Conservation (phyloP, 2,888 invertebrate species). For the Ormyrus pomaceus region DNA sequence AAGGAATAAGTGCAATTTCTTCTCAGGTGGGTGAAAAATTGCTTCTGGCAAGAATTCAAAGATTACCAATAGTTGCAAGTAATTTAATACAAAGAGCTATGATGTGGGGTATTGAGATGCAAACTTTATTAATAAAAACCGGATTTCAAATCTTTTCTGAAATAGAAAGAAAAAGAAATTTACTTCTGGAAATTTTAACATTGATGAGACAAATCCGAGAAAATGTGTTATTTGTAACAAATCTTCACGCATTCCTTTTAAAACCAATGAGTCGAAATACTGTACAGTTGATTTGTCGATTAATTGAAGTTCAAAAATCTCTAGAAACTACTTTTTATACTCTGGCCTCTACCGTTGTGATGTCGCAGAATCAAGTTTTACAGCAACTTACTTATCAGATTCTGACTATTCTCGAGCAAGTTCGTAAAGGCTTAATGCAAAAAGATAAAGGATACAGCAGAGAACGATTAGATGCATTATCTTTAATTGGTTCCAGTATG, state of each 20-base stretch:
- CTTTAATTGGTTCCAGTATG: constrained; percentile 68
- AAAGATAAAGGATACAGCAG: constrained; percentile 69
- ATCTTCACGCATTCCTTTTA: constrained; percentile 82
- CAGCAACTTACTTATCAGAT: constrained; percentile 89
- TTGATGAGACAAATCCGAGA: constrained; percentile 76
- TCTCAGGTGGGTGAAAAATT: constrained; percentile 69
- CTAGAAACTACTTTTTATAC: constrained; percentile 84
- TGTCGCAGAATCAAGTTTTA: constrained; percentile 85
- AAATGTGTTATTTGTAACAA: constrained; percentile 80
- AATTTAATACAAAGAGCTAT: constrained; percentile 79
- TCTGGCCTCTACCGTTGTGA: constrained; percentile 83
- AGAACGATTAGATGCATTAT: constrained; percentile 70
- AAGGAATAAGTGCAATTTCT: constrained; percentile 61
- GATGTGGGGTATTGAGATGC: constrained; percentile 70
- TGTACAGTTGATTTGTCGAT: constrained; percentile 84
- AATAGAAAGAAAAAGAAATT: constrained; percentile 72
- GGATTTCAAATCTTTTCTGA: constrained; percentile 67
- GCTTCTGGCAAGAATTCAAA: constrained; percentile 64
- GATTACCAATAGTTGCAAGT: constrained; percentile 63
- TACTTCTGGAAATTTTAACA: constrained; percentile 78
- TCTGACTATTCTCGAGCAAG: constrained; percentile 81
- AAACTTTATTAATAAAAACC: constrained; percentile 81
- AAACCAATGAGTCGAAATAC: constrained; percentile 87
- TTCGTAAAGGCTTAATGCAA: constrained; percentile 77
- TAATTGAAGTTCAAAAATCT: constrained; percentile 88